phyloP scores from a whole-genome alignment of 2,797 vertebrate species.

The Borostomias antarcticus region DNA sequence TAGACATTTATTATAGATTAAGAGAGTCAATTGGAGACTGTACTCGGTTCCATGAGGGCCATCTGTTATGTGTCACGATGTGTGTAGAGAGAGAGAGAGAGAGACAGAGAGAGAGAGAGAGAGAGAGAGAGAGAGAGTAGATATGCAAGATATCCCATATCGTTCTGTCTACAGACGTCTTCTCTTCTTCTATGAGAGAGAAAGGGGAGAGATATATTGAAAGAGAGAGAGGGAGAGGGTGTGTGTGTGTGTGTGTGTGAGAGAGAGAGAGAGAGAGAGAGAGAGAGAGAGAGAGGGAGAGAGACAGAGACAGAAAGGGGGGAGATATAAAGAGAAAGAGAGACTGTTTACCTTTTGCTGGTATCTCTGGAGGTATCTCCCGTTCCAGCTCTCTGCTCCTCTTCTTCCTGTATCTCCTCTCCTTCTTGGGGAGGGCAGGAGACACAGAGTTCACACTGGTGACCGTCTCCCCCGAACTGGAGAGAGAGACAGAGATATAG shows the following conservation, averaged over 20 bases:
- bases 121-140: background rate
- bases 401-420: conserved; percentile 83
- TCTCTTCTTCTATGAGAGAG: no score
- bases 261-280: background rate
- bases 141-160: no score
- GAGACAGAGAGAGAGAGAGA: background rate
- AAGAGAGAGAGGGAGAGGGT: background rate
- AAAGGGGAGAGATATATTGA: no score
- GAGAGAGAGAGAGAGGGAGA: background rate
- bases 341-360: conserved; percentile 84
- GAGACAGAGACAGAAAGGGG: no score
- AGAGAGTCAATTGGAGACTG: no score
- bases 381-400: conserved; percentile 75
- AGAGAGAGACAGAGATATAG: conserved; percentile 22
- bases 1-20: no score
- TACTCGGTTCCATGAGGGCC: no score
- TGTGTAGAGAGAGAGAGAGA: background rate
- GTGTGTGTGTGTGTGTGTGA: no score
- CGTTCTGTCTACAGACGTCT: no score
- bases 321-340: no score
- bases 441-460: conserved; percentile 83
- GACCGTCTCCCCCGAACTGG: conserved; percentile 89
- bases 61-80: no score
- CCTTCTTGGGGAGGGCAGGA: conserved; percentile 85
- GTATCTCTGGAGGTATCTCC: conserved; percentile 89